Conservation (phyloP, 2,888 invertebrate genomes). For the Aleiodes testaceus region DNA sequence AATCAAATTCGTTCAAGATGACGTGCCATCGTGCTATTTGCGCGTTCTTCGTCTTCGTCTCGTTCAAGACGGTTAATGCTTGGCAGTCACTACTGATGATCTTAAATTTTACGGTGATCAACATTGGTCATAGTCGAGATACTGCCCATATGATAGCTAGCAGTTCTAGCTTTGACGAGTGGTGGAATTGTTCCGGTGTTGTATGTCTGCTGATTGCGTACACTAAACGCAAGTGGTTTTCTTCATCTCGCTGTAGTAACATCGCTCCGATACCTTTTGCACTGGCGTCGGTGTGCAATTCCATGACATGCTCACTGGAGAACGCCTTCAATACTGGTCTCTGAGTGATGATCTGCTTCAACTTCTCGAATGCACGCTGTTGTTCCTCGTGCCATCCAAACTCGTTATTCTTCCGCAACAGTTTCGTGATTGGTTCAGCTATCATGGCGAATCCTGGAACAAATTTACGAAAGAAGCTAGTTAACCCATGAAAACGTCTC, state of each 20-base stretch:
- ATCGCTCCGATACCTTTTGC: constrained; percentile 42
- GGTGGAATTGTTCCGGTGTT: constrained; percentile 48
- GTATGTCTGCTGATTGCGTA: constrained; percentile 53
- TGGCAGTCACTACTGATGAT: constrained; percentile 55
- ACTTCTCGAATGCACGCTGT: neutral
- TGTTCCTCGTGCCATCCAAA: neutral
- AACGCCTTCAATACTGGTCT: constrained; percentile 31
- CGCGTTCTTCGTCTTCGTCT: constrained; percentile 48
- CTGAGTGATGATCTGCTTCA: neutral
- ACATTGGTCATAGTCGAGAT: neutral
- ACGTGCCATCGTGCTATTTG: constrained; percentile 49
- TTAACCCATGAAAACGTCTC: too few relatives aligned
- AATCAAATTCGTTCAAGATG: constrained; percentile 48
- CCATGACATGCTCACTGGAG: constrained; percentile 29
- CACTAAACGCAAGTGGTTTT: constrained; percentile 35
- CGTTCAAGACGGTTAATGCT: constrained; percentile 51
- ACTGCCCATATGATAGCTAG: constrained; percentile 54
- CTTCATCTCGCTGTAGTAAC: constrained; percentile 42
- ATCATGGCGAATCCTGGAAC: too few relatives aligned
- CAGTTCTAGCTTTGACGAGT: constrained; percentile 55
- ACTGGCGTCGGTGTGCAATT: constrained; percentile 48
- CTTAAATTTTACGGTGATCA: constrained; percentile 46
- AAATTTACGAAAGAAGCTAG: too few relatives aligned
- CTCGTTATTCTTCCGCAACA: too few relatives aligned
- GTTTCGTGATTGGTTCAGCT: too few relatives aligned